Evolutionary conservation across 2,113 vertebrate genomes (phyloP).

Genomic region (Zosterops hypoxanthus): DNA sequence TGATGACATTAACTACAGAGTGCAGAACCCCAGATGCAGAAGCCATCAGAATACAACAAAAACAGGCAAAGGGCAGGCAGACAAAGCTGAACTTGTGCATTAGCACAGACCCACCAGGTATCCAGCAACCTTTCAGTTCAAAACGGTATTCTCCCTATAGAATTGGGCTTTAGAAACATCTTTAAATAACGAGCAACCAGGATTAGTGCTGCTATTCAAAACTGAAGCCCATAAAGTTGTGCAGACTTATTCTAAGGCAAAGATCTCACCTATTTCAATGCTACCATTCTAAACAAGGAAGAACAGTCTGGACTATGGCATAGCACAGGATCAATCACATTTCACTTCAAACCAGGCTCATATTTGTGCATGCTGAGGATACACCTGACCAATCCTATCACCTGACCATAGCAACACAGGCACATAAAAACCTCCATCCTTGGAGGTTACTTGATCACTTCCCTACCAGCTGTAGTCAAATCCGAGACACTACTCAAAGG

Average conservation of each 20-base stretch:
- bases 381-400: not conserved
- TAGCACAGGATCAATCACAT: not conserved
- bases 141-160: not conserved
- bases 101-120: not conserved
- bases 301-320: not conserved
- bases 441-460: not conserved
- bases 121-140: not conserved
- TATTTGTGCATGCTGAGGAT: not conserved
- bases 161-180: not conserved
- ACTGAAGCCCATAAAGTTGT: not conserved
- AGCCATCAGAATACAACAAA: not conserved
- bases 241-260: not conserved
- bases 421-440: not conserved
- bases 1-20: not conserved
- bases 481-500: not conserved
- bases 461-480: not conserved
- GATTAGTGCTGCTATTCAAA: not conserved
- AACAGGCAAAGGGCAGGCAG: not conserved
- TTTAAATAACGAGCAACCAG: not conserved
- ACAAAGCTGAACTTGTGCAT: not conserved
- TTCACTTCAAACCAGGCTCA: not conserved
- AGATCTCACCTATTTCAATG: not conserved
- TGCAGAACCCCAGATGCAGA: not conserved
- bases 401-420: not conserved
- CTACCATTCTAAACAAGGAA: not conserved